Evolutionary conservation across 2,888 invertebrate genomes (phyloP).

Genomic region (Apamea crenata): DNA sequence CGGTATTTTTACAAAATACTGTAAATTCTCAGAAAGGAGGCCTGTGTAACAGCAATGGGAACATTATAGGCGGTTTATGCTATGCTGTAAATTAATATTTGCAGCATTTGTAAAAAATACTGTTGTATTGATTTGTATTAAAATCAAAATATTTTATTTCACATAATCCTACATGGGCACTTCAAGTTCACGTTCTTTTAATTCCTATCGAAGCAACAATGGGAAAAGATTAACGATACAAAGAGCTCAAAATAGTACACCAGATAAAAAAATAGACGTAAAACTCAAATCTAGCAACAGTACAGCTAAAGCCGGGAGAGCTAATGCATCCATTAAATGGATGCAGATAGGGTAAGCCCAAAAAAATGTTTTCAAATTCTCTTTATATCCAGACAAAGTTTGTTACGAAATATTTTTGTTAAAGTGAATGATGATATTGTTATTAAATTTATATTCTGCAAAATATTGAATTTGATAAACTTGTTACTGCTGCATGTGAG

Average conservation of each 20-base stretch:
- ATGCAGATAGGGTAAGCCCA: conserved; percentile 7
- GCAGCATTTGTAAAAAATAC: background rate
- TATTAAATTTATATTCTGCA: background rate
- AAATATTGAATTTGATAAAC: background rate
- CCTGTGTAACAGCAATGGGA: background rate
- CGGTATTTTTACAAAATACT: background rate
- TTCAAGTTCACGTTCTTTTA: too few species aligned
- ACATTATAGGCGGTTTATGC: background rate
- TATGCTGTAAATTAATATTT: too few species aligned
- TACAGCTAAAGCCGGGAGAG: conserved; percentile 23
- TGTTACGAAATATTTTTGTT: background rate
- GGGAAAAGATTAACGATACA: background rate
- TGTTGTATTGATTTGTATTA: background rate
- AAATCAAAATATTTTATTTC: too few species aligned
- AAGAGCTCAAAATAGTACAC: conserved; percentile 8
- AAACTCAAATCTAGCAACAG: conserved; percentile 18
- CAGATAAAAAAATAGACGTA: conserved; percentile 16
- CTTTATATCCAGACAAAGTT: background rate
- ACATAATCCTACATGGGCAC: too few species aligned
- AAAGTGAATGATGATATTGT: background rate
- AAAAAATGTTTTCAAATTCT: conserved; percentile 17
- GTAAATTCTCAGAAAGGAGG: too few species aligned
- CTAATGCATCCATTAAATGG: conserved; percentile 55
- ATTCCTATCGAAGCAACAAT: background rate
- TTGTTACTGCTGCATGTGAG: background rate